A percentile compares a stretch with the other conserved stretches of the same genome.
Conservation (phyloP, 2,113 vertebrate genomes). For the Cyanistes caeruleus region DNA sequence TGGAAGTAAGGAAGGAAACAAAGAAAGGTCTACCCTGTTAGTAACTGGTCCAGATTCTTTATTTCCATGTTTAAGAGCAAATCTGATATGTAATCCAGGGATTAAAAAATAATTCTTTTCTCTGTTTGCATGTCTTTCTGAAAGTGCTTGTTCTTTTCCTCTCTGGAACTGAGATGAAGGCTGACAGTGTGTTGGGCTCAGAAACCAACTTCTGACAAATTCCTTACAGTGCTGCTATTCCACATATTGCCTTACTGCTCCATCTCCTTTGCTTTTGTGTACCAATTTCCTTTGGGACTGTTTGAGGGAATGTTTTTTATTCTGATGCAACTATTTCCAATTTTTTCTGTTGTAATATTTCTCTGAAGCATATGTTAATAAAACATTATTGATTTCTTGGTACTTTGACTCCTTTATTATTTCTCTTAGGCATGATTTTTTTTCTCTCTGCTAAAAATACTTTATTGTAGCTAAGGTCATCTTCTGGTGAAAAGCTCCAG, state of each 20-base stretch:
- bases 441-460: background rate
- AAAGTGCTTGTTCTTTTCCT: slow-evolving; percentile 1
- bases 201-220: slow-evolving; percentile 32
- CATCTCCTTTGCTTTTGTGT: background rate
- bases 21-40: slow-evolving; percentile 41
- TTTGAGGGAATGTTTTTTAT: slow-evolving; percentile 12
- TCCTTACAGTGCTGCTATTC: slow-evolving; percentile 4
- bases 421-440: slow-evolving; percentile 20
- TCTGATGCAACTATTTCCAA: background rate
- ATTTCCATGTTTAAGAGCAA: slow-evolving; percentile 53
- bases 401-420: slow-evolving; percentile 60
- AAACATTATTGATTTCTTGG: slow-evolving; percentile 36
- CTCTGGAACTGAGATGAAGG: slow-evolving; percentile 9
- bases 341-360: slow-evolving; percentile 54
- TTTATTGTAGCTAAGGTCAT: background rate
- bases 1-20: slow-evolving; percentile 53
- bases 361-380: slow-evolving; percentile 66
- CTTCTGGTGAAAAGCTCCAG: background rate
- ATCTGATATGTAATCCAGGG: background rate
- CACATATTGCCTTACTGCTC: background rate
- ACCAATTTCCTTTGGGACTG: background rate
- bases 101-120: background rate
- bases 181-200: background rate
- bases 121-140: background rate
- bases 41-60: slow-evolving; percentile 64